Base-by-base conservation (phyloP, 2,888 invertebrate species). In the Cistogaster globosa region DNA sequence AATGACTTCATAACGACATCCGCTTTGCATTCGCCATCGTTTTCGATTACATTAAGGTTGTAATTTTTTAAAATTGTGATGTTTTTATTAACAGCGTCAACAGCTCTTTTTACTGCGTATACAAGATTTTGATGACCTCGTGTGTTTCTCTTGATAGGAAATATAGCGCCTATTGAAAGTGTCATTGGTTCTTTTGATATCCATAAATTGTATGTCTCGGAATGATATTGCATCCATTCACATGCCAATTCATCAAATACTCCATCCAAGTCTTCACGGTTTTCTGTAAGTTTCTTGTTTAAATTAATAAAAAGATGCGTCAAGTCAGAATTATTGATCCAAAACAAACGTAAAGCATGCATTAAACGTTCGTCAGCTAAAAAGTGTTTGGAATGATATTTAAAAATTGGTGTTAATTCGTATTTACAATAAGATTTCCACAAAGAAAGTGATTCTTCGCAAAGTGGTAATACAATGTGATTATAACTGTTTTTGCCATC, bases 1-100 rank as follows among this genome's bases (percentile, higher is more conserved):
- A 96, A 96, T 0, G 94, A 93, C 86, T 95, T 95, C 95, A 97
- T 95, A 0, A 96, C 96, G 87, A 94, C 93, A 89, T 96, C 96
- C 0, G 96, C 87, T 78, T 94, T 94, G 90, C 97, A 97, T 87
- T 95, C 94, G 0, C 96, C 96, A 89, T 96, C 94, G 62, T 93
- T 93, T 0, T 93, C 92, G 12, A 94, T 87, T 80, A 96, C 89
- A 55, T 93, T 91, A 20, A 97, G 89, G 16, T 94, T 92, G 89
- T 95, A 95, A 87, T 95, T 94, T 0, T 93, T 91, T 38, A 97
- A 91, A 12, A 96, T 90, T 0, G 92, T 91, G 0, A 90, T 88
- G 89, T 96, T 94, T 0, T 86, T 83, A 89, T 96, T 96, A 71
- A 97, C 94, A 3, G 95, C 94, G 0, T 93, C 91, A 16, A 93